Conservation (phyloP, 2,113 vertebrate genomes). For the Ceyx cyanopectus region DNA sequence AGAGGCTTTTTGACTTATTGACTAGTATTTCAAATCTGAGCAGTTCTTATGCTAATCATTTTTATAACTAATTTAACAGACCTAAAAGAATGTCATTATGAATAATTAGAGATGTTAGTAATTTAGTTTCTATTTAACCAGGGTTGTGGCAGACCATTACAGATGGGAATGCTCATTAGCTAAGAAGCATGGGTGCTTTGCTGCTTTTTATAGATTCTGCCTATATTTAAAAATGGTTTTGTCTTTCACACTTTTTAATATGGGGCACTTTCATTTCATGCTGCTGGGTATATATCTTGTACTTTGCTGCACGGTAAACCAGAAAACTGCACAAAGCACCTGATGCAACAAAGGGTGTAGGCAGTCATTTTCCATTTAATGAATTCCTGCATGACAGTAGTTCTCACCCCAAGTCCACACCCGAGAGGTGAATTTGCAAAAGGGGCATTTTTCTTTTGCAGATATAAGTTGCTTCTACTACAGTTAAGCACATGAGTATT, state of each 20-base stretch:
- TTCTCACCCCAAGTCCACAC: conserved; percentile 20
- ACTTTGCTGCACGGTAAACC: neutral
- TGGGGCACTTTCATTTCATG: neutral
- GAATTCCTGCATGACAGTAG: neutral
- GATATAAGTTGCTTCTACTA: neutral
- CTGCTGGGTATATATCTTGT: neutral
- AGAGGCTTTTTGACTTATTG: conserved; percentile 70
- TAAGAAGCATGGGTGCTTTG: conserved; percentile 21
- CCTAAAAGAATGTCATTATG: conserved; percentile 65
- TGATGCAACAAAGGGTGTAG: neutral
- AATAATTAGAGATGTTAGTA: conserved; percentile 71
- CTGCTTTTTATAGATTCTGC: conserved; percentile 34
- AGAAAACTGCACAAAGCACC: neutral
- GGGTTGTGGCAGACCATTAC: conserved; percentile 42
- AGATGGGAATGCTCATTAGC: conserved; percentile 58
- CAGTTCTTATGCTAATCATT: conserved; percentile 73
- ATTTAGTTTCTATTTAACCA: conserved; percentile 75
- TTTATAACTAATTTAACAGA: conserved; percentile 73
- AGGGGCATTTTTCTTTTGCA: conserved; percentile 18
- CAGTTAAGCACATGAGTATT: neutral
- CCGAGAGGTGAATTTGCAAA: conserved; percentile 24
- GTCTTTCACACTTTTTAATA: neutral
- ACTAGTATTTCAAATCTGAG: conserved; percentile 62
- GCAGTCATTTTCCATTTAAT: conserved; percentile 41
- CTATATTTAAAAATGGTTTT: conserved; percentile 38